phyloP scores from a whole-genome alignment of 2,113 vertebrate species.

The Thymallus thymallus region DNA sequence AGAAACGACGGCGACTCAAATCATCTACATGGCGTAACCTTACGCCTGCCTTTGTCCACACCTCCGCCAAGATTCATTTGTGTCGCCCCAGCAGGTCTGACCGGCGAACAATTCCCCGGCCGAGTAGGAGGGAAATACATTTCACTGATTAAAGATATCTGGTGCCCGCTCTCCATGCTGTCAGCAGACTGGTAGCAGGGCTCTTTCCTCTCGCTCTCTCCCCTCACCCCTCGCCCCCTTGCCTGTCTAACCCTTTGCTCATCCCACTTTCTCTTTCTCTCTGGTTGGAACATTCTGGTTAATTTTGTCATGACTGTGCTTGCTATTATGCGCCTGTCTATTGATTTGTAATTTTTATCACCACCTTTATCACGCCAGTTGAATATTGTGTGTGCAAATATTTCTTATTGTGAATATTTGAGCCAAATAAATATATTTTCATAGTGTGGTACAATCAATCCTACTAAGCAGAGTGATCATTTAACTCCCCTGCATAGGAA shows the following conservation, averaged over 20 bases:
- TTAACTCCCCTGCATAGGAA: background rate
- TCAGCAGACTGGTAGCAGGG: slow-evolving; percentile 65
- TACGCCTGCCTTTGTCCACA: slow-evolving; percentile 76
- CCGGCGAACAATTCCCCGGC: slow-evolving; percentile 68
- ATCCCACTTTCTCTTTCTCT: slow-evolving; percentile 8
- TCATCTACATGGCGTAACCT: slow-evolving; percentile 80
- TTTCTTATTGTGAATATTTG: background rate
- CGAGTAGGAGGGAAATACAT: slow-evolving; percentile 69
- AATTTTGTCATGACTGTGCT: background rate
- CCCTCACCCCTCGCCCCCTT: background rate
- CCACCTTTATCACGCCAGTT: too few species aligned
- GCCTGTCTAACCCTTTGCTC: background rate
- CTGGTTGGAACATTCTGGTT: too few species aligned
- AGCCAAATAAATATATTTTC: too few species aligned
- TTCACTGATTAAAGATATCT: slow-evolving; percentile 80
- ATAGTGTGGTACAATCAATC: too few species aligned
- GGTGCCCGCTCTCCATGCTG: slow-evolving; percentile 70
- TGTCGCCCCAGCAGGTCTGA: slow-evolving; percentile 74
- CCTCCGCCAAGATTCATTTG: slow-evolving; percentile 75
- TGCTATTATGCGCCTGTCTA: too few species aligned
- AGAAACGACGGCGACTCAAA: slow-evolving; percentile 71
- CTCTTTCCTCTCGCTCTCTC: slow-evolving; percentile 11
- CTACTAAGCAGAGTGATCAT: too few species aligned
- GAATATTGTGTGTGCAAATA: too few species aligned
- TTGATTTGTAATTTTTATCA: too few species aligned